Evolutionary conservation across 35 echinoderm and acorn worm species (phyloP).

Genomic region (Eucidaris tribuloides): DNA sequence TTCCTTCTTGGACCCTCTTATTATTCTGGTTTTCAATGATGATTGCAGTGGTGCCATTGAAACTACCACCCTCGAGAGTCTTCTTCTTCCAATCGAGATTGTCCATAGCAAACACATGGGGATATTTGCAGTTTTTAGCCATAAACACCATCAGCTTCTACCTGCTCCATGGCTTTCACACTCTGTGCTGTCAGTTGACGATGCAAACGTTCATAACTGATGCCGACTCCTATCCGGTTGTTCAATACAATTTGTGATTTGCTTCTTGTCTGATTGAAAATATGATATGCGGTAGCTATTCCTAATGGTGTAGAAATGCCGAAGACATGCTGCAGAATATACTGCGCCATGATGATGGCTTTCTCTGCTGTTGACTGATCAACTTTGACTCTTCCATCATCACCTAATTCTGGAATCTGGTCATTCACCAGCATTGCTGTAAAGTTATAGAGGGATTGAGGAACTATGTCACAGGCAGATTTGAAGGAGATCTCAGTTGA

Average conservation of each 20-base stretch:
- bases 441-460: not conserved
- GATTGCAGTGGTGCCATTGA: too few relatives aligned
- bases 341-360: not conserved
- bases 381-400: not conserved
- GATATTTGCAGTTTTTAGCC: not conserved
- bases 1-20: not conserved
- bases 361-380: not conserved
- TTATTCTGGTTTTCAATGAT: too few relatives aligned
- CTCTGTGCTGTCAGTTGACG: slow-evolving; percentile 14
- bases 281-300: not conserved
- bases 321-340: not conserved
- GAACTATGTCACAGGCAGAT: not conserved
- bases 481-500: not conserved
- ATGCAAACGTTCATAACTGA: not conserved
- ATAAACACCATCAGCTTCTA: not conserved
- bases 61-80: not conserved
- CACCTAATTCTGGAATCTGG: not conserved
- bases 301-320: not conserved
- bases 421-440: not conserved
- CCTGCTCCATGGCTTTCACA: not conserved
- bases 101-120: not conserved
- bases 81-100: not conserved
- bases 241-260: not conserved
- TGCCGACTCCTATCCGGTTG: not conserved
- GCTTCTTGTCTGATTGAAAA: slow-evolving; percentile 6